Conservation (phyloP, 2,113 vertebrate genomes). For the Atractosteus spatula region DNA sequence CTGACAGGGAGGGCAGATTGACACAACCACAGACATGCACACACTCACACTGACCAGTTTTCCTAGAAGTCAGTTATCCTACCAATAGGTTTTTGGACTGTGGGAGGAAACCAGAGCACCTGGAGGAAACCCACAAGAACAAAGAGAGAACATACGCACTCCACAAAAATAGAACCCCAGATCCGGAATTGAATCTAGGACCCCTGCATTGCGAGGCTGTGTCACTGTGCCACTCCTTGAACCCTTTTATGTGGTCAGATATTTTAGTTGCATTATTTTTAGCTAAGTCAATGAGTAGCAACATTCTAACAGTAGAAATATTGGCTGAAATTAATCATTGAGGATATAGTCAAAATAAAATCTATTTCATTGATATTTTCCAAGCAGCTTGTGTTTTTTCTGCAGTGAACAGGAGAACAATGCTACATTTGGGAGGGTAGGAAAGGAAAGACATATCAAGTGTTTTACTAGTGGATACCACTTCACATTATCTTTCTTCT, state of each 20-base stretch:
- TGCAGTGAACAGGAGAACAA: slow-evolving; percentile 15
- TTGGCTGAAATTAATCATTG: not conserved
- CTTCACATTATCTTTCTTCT: slow-evolving; percentile 10
- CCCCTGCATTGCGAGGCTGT: too few species aligned
- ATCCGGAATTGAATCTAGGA: too few species aligned
- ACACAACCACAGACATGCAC: too few species aligned
- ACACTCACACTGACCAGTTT: too few species aligned
- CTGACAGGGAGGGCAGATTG: too few species aligned
- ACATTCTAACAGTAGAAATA: not conserved
- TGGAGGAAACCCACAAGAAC: too few species aligned
- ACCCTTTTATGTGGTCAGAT: not conserved
- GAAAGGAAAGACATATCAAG: slow-evolving; percentile 24
- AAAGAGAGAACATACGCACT: too few species aligned
- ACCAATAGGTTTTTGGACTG: too few species aligned
- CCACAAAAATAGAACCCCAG: too few species aligned
- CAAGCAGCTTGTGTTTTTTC: not conserved
- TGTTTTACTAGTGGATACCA: slow-evolving; percentile 29
- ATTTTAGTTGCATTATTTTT: not conserved
- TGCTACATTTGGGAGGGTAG: slow-evolving; percentile 13
- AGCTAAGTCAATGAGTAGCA: not conserved
- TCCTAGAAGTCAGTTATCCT: too few species aligned
- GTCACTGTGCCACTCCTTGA: not conserved
- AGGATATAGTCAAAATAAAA: slow-evolving; percentile 1
- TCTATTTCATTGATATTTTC: not conserved
- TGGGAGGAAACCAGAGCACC: too few species aligned